These are phyloP conservation scores for Danio albolineatus DNA, from an alignment of 2,797 vertebrate genomes.

Conservation along the genomic window DNA sequence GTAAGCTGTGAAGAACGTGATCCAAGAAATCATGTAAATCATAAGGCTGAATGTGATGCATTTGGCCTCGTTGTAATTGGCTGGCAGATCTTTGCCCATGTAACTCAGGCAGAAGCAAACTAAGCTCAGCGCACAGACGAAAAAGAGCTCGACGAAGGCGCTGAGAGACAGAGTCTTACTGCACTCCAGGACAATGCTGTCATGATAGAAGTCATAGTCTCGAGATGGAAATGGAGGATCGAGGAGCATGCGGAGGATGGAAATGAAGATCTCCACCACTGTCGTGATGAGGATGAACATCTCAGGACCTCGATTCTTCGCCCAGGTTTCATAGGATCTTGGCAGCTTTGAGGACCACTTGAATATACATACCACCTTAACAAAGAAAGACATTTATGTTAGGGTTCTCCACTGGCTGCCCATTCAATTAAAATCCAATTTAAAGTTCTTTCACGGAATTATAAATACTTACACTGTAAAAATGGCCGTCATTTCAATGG, in stretches of 20 bases:
- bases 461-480: too few species aligned
- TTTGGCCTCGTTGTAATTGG: conserved; percentile 89
- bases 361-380: conserved; percentile 86
- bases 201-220: conserved; percentile 72
- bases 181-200: conserved; percentile 78
- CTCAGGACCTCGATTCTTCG: conserved; percentile 78
- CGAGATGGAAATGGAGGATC: conserved; percentile 65
- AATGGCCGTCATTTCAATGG: too few species aligned
- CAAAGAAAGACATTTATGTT: conserved; percentile 65
- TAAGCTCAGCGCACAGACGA: conserved; percentile 73
- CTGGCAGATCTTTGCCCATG: conserved; percentile 86
- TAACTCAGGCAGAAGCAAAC: conserved; percentile 84
- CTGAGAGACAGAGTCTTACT: conserved; percentile 73
- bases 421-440: too few species aligned
- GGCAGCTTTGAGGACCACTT: conserved; percentile 85
- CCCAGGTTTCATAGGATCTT: conserved; percentile 78
- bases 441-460: too few species aligned
- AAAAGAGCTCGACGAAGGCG: conserved; percentile 67
- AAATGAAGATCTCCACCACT: conserved; percentile 66
- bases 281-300: conserved; percentile 74
- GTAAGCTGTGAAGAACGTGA: conserved; percentile 83
- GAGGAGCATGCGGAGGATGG: conserved; percentile 63
- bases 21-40: conserved; percentile 83
- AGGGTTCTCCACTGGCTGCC: too few species aligned
- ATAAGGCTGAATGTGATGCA: conserved; percentile 84